A percentile compares a stretch with the other conserved stretches of the same genome.
Conservation (phyloP, 2,113 vertebrate genomes). For the Zingel zingel region DNA sequence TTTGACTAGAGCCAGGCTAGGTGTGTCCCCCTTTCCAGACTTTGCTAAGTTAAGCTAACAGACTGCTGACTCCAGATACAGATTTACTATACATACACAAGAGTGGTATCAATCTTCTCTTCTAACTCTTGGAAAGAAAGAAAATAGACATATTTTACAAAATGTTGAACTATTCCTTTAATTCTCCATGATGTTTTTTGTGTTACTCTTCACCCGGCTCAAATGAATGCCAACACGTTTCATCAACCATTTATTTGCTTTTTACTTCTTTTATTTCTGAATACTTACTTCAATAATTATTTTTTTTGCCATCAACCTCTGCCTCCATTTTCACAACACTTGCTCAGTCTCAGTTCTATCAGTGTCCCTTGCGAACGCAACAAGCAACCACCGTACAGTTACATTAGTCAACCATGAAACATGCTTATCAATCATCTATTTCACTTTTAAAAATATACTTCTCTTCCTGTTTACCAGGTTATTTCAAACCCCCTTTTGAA, state of each 20-base stretch:
- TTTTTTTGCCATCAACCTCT: background rate
- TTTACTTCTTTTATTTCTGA: background rate
- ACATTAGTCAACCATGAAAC: background rate
- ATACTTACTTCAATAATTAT: background rate
- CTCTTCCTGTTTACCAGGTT: constrained; percentile 30
- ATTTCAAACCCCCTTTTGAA: background rate
- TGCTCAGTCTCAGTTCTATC: background rate
- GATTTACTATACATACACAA: background rate
- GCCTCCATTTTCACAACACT: background rate
- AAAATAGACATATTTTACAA: background rate
- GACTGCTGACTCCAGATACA: background rate
- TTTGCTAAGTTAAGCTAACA: background rate
- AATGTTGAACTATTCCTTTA: background rate
- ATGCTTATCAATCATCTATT: background rate
- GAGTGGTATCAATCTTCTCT: background rate
- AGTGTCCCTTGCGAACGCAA: background rate
- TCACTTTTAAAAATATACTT: background rate
- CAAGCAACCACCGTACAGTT: background rate
- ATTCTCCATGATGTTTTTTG: background rate
- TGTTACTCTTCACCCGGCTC: background rate
- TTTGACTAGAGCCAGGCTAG: background rate
- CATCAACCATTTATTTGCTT: background rate
- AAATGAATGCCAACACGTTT: background rate
- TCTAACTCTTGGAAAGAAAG: background rate
- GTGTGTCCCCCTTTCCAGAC: background rate